Base-by-base conservation (phyloP, 2,797 vertebrate genomes). In the Cheirogaleus major region DNA sequence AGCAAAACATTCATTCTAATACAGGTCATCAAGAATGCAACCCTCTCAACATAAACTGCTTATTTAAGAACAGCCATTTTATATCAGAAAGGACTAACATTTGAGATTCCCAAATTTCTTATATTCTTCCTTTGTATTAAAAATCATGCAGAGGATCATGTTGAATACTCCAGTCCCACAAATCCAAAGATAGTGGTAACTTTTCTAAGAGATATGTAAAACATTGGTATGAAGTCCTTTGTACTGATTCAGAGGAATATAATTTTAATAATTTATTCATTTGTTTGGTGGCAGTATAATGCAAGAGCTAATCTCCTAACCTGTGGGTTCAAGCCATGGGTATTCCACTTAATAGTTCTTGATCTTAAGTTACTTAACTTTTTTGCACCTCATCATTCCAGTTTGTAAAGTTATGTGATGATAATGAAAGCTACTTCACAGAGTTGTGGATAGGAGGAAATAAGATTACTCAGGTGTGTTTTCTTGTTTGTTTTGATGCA, bases 41-140 rank as follows among this genome's bases (percentile, higher is more conserved):
- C 32, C 30, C 23, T 83, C n/a, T 90, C 38, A 93, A 72, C 8
- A 45, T 15, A 79, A 82, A 88, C 48, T 45, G 32, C n/a, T 72
- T 79, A 73, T 72, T 95, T 89, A 93, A 90, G 50, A 83, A 35
- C 14, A 95, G 55, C 11, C 73, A 59, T 81, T 72, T 88, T 81
- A 52, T 55, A 59, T 52, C 1, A 63, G 38, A 89, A 91, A 55
- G 50, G 70, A 79, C 43, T 78, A 92, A 80, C 35, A 79, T 86
- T 88, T 81, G 32, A 63, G 32, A 55, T 90, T 41, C 11, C 6
- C 41, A 17, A 57, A 18, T 67, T 73, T 93, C 10, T 65, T 79
- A 7, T 20, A 72, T 78, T 91, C 79, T 91, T 84, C 43, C 41
- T 61, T 80, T 45, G 41, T 69, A 57, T 89, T 84, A 63, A 96